Base-by-base conservation (phyloP, 2,797 vertebrate genomes). In the Microchirus variegatus region DNA sequence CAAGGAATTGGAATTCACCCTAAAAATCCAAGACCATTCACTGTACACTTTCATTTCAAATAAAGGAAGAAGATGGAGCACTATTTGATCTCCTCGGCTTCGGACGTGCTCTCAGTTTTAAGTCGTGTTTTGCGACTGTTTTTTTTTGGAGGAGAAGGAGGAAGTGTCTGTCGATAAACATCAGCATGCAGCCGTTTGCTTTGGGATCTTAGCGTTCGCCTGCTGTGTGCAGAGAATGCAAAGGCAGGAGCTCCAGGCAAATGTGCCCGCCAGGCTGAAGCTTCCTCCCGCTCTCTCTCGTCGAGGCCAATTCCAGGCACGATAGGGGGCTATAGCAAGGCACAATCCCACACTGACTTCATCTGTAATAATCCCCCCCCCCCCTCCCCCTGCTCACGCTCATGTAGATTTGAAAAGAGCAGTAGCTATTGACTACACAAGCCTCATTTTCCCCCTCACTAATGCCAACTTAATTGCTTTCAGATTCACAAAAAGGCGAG, bases 141-240 rank as follows among this genome's bases (percentile, higher is more conserved):
- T 73, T 84, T 78, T 72, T 56, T 68, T 75, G 61, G n/a, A n/a
- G n/a, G n/a, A n/a, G n/a, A n/a, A n/a, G n/a, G n/a, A 63, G 69
- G 69, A 84, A 83, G 76, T 59, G 31, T 70, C 64, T 70, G 64
- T 66, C 9, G 52, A 80, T 84, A 76, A 60, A 83, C 65, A 82
- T 75, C 70, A 81, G 74, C 55, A 44, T 69, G 67, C 73, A 52
- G 46, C 42, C 58, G 43, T 71, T 66, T 48, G 37, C 70, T 65
- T 49, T 43, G 65, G 58, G 56, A 73, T 75, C 58, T 70, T 44
- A 19, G 71, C 42, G 59, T 64, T 54, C 52, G 76, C 75, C 78
- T 44, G 70, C 77, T 80, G 51, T 62, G 76, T 63, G 60, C 59
- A 64, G 60, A 72, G 53, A 72, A 67, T 75, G 54, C 44, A 54